Conservation (phyloP, 2,113 vertebrate species). For the Pelvicachromis taeniatus region DNA sequence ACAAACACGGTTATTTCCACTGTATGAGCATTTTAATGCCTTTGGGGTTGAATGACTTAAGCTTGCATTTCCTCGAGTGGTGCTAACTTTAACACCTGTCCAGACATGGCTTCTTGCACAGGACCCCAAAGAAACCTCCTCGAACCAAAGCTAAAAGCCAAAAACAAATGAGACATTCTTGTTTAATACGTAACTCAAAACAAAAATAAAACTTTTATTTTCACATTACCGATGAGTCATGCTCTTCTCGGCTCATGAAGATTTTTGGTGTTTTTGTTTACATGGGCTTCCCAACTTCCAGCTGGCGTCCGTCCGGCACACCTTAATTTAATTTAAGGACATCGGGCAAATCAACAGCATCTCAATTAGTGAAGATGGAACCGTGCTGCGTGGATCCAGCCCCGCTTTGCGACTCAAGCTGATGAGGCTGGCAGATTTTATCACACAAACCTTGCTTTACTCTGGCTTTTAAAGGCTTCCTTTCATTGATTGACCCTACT, state of each 20-base stretch:
- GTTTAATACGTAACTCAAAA: not conserved
- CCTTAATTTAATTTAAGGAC: conserved; percentile 1
- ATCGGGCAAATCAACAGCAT: not conserved
- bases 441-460: not conserved
- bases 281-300: not conserved
- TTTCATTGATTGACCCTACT: not conserved
- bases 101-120: not conserved
- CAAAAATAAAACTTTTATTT: not conserved
- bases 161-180: not conserved
- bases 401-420: not conserved
- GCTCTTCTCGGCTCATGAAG: not conserved
- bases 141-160: not conserved
- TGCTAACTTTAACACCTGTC: too few relatives aligned
- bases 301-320: not conserved
- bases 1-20: not conserved
- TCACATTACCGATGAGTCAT: not conserved
- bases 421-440: not conserved
- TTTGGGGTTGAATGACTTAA: not conserved
- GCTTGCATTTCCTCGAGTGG: not conserved
- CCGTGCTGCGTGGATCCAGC: not conserved
- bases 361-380: not conserved
- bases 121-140: not conserved
- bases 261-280: accelerated
- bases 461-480: not conserved
- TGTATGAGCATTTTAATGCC: not conserved